A percentile compares a stretch with the other conserved stretches of the same genome.
Evolutionary conservation across 2,888 invertebrate species (phyloP).

Genomic region (Bugulina stolonifera): DNA sequence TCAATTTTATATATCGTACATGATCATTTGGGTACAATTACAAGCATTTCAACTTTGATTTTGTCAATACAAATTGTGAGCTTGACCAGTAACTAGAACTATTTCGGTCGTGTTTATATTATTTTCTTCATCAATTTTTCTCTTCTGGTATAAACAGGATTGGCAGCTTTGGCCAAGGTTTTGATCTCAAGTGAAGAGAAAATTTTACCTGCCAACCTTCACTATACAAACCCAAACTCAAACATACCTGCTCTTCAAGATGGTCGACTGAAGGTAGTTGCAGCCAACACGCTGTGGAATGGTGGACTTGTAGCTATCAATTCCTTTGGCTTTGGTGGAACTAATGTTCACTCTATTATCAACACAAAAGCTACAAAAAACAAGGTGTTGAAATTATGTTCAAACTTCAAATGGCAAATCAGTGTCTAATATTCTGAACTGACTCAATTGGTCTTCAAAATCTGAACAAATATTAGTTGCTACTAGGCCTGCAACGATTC

Average conservation of each 20-base stretch:
- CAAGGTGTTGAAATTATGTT: not conserved
- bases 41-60: too few species aligned
- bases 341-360: slow-evolving; percentile 52
- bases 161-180: slow-evolving; percentile 84
- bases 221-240: slow-evolving; percentile 77
- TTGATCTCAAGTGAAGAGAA: slow-evolving; percentile 87
- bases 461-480: too few species aligned
- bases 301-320: slow-evolving; percentile 90
- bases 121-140: not conserved
- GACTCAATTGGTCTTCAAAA: too few species aligned
- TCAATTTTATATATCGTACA: too few species aligned
- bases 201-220: slow-evolving; percentile 82
- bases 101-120: not conserved
- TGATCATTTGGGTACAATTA: too few species aligned
- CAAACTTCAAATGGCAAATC: too few species aligned
- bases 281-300: slow-evolving; percentile 73
- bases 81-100: too few species aligned
- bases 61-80: too few species aligned
- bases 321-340: slow-evolving; percentile 95
- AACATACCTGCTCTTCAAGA: slow-evolving; percentile 83
- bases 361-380: slow-evolving; percentile 30
- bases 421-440: too few species aligned
- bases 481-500: too few species aligned
- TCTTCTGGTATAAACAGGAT: slow-evolving; percentile 60
- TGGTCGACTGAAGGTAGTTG: slow-evolving; percentile 80